Percentiles rank a stretch among this genome's conserved stretches.
Evolutionary conservation across 2,113 vertebrate species (phyloP).

Genomic region (Microcebus tavaratra): DNA sequence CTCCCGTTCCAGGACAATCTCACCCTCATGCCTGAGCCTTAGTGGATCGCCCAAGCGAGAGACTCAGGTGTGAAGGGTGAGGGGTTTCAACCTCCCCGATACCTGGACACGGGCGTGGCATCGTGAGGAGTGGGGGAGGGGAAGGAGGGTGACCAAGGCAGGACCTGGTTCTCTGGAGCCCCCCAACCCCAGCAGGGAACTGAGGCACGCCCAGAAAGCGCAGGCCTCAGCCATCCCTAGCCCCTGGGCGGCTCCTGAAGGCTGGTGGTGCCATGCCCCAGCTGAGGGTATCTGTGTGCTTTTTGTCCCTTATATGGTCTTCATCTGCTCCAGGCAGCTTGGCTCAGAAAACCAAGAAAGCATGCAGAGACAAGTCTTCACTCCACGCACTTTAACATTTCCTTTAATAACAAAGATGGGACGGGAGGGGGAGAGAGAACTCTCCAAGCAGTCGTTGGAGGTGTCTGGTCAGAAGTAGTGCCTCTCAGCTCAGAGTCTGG

Average conservation of each 20-base stretch:
- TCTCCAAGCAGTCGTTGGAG: not conserved
- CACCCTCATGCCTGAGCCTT: not conserved
- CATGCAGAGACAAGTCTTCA: not conserved
- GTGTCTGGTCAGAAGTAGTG: not conserved
- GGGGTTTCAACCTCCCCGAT: not conserved
- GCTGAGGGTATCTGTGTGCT: too few species aligned
- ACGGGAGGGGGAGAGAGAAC: not conserved
- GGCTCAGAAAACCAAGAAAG: not conserved
- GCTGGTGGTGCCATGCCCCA: not conserved
- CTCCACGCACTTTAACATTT: not conserved
- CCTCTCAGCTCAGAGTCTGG: not conserved
- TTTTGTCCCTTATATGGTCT: not conserved
- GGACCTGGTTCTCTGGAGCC: not conserved
- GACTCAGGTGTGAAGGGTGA: not conserved
- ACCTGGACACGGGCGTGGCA: fast-evolving
- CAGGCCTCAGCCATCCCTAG: not conserved
- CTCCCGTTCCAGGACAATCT: not conserved
- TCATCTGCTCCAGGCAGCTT: not conserved
- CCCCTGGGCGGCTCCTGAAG: fast-evolving
- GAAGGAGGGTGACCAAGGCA: not conserved
- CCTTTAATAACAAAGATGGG: not conserved
- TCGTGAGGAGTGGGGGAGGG: fast-evolving
- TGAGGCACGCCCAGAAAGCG: fast-evolving
- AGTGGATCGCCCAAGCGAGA: not conserved
- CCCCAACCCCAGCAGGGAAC: not conserved